A percentile compares a stretch with the other conserved stretches of the same genome.
Conservation (phyloP, 2,888 invertebrate species). For the Caenorhabditis afra region DNA sequence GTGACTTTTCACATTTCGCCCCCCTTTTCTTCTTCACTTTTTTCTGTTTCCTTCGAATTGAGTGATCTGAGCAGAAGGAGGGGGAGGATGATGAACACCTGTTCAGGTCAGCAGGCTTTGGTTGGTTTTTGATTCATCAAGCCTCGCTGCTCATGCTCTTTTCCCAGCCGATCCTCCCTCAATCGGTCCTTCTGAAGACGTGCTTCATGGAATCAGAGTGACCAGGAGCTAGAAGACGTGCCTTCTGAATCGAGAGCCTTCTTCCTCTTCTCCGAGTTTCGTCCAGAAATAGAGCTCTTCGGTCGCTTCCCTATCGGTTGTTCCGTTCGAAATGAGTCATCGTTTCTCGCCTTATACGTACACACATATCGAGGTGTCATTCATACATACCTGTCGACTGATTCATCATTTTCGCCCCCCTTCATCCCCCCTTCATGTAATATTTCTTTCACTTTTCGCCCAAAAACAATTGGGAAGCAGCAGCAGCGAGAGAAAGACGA, state of each 20-base stretch:
- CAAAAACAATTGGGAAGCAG: constrained; percentile 41
- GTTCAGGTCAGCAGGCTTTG: constrained; percentile 50
- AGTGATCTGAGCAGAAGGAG: constrained; percentile 39
- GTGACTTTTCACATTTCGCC: constrained; percentile 44
- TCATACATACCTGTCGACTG: constrained; percentile 57
- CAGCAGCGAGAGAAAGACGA: background rate
- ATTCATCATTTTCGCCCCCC: constrained; percentile 42
- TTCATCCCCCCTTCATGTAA: constrained; percentile 30
- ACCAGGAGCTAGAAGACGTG: too few species aligned
- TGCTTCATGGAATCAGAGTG: too few species aligned
- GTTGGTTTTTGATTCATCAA: constrained; percentile 45
- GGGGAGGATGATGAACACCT: constrained; percentile 39
- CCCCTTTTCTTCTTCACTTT: constrained; percentile 29
- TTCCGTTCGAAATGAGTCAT: constrained; percentile 28
- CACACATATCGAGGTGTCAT: constrained; percentile 29
- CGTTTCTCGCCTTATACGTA: constrained; percentile 40
- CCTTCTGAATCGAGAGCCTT: background rate
- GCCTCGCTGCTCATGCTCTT: too few species aligned
- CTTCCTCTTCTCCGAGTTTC: background rate
- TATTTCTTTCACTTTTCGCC: constrained; percentile 21
- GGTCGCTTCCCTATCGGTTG: too few species aligned
- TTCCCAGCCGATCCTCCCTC: too few species aligned
- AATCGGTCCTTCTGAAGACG: too few species aligned
- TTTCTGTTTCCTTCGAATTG: constrained; percentile 8
- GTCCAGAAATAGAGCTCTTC: too few species aligned